Percentiles rank a stretch among this genome's conserved stretches.
Evolutionary conservation across 2,113 vertebrate species (phyloP).

Genomic region (Tragelaphus imberbis): DNA sequence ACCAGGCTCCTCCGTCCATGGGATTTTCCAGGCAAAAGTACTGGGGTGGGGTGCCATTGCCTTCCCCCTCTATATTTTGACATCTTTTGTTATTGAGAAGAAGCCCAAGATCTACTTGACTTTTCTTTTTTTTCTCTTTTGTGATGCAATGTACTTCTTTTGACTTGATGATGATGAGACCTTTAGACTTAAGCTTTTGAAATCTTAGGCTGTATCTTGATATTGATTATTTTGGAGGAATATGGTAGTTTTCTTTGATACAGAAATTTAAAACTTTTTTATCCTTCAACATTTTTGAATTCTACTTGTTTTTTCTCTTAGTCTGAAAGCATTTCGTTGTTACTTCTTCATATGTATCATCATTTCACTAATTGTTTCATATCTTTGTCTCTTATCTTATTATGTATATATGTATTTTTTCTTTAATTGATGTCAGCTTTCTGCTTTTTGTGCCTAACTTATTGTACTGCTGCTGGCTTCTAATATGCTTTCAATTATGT

Average conservation of each 20-base stretch:
- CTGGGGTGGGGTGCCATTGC: too few species aligned
- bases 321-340: neutral
- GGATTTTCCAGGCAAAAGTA: too few species aligned
- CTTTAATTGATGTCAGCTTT: neutral
- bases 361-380: neutral
- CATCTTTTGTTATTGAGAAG: neutral
- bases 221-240: neutral
- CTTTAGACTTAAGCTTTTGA: neutral
- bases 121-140: neutral
- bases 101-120: neutral
- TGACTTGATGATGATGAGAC: neutral
- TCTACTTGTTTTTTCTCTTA: neutral
- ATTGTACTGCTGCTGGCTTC: neutral
- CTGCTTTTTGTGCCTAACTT: neutral
- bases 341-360: neutral
- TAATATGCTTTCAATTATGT: neutral
- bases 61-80: neutral
- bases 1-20: too few species aligned
- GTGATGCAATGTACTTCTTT: neutral
- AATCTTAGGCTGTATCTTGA: neutral
- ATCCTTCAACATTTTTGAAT: neutral
- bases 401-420: neutral
- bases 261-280: neutral
- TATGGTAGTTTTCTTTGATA: neutral
- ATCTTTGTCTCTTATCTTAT: neutral